These are phyloP conservation scores for Passer montanus DNA, from an alignment of 2,113 vertebrate genomes.

Conservation along the genomic window DNA sequence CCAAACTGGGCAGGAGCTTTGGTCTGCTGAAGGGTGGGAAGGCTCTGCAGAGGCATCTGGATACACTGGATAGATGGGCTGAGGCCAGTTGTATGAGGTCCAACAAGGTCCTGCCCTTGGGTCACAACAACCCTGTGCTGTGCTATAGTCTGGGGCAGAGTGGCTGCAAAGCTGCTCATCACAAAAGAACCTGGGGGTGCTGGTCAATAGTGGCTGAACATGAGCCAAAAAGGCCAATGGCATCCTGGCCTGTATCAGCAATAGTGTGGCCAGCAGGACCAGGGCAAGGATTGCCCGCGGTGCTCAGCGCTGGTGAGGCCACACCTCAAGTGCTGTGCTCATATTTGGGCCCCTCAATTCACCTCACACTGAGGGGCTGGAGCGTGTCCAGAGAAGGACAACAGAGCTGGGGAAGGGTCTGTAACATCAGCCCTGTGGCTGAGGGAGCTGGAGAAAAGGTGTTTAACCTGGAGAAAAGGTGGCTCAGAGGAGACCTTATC, in stretches of 20 bases:
- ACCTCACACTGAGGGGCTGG: neutral
- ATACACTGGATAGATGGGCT: neutral
- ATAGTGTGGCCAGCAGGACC: neutral
- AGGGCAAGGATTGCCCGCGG: neutral
- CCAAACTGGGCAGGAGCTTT: neutral
- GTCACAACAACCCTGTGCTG: neutral
- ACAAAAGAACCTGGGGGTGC: neutral
- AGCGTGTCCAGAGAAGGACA: fast-evolving
- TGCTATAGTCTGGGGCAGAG: neutral
- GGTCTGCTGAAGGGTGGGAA: neutral
- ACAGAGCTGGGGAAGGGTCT: neutral
- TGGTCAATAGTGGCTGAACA: neutral
- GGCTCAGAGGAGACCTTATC: neutral
- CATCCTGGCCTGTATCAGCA: neutral
- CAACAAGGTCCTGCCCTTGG: neutral
- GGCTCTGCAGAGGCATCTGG: neutral
- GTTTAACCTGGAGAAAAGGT: neutral
- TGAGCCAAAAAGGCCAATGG: neutral
- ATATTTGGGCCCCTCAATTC: neutral
- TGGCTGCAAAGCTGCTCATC: neutral
- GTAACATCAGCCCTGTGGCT: neutral
- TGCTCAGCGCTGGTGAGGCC: fast-evolving
- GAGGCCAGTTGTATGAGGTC: neutral
- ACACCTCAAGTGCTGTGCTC: fast-evolving
- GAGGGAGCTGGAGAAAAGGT: neutral